phyloP scores from a whole-genome alignment of 2,113 vertebrate species.

The Fregetta grallaria region DNA sequence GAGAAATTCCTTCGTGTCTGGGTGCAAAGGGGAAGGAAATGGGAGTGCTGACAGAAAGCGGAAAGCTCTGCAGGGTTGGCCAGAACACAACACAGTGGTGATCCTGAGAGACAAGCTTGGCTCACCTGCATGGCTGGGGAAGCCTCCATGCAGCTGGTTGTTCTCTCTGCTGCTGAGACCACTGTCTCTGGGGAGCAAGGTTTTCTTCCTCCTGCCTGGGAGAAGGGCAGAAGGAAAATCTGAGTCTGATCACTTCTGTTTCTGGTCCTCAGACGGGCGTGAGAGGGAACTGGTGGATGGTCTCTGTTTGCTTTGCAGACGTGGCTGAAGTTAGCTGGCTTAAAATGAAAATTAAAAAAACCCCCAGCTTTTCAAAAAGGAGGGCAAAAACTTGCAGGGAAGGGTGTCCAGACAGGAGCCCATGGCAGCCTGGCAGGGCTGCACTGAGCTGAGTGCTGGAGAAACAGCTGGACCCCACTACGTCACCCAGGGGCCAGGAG shows the following conservation, averaged over 20 bases:
- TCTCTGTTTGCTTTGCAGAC: not conserved
- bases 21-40: not conserved
- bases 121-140: not conserved
- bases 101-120: not conserved
- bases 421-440: not conserved
- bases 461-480: not conserved
- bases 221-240: not conserved
- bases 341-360: not conserved
- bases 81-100: not conserved
- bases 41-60: not conserved
- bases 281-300: not conserved
- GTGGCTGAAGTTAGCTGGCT: not conserved
- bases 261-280: not conserved
- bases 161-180: not conserved
- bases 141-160: not conserved
- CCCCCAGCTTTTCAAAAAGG: not conserved
- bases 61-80: not conserved
- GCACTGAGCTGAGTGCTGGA: not conserved
- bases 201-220: not conserved
- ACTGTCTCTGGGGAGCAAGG: not conserved
- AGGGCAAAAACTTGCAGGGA: not conserved
- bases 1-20: not conserved
- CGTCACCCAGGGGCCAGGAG: accelerated
- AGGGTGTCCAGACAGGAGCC: not conserved
- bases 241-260: not conserved